These are phyloP conservation scores for Helicolenus hilgendorfi DNA, from an alignment of 2,797 vertebrate genomes.

Conservation along the genomic window DNA sequence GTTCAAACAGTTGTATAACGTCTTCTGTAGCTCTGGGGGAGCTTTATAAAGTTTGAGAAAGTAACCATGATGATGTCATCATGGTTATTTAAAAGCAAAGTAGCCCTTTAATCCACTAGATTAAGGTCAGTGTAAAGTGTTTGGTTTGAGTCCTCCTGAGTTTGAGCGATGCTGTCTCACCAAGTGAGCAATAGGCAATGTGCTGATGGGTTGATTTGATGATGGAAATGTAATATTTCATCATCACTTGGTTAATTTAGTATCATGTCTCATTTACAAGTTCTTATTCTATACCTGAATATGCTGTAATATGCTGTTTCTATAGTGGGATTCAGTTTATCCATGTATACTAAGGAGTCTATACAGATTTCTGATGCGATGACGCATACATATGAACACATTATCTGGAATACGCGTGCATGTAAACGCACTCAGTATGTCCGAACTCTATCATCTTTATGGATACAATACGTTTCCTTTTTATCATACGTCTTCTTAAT, in stretches of 20 bases:
- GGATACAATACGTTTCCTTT: background rate
- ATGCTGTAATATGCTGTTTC: background rate
- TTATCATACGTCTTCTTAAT: conserved; percentile 17
- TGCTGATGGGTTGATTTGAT: background rate
- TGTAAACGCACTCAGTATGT: conserved; percentile 6
- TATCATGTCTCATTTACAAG: background rate
- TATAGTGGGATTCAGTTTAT: background rate
- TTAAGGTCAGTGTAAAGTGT: background rate
- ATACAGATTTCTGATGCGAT: background rate
- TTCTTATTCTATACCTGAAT: background rate
- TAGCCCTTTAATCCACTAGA: background rate
- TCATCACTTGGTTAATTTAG: background rate
- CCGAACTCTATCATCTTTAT: conserved; percentile 22
- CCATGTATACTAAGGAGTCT: background rate
- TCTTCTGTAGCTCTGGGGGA: too few species aligned
- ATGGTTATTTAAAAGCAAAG: background rate
- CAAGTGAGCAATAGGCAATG: background rate
- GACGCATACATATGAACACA: background rate
- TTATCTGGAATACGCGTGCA: conserved; percentile 10
- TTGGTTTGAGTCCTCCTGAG: background rate
- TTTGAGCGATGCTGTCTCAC: conserved; percentile 5
- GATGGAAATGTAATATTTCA: background rate
- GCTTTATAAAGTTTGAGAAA: background rate
- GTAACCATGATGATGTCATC: background rate
- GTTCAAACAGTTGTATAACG: background rate